Evolutionary conservation across 2,888 invertebrate species (phyloP), one percentile per base, ranked within the genome.

Genomic region (Nasonovia ribisnigri): DNA sequence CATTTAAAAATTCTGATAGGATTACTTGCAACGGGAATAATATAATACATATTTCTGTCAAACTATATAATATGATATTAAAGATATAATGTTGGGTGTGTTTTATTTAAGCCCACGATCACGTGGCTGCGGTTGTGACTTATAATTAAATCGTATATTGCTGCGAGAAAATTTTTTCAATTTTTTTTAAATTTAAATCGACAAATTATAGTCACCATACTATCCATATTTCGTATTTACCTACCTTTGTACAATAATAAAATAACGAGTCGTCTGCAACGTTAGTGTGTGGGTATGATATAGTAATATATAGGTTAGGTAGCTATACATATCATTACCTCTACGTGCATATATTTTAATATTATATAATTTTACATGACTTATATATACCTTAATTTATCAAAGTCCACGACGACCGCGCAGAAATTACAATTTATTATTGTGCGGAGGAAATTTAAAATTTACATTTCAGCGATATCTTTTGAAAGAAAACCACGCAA

Each of bases 391-490:
- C 84, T 51, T 46, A 48, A 20, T 84, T 84, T 91, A 54, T 91
- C 84, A 57, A 86, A 43, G 54, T 86, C 84, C n/a, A n/a, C 2
- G 16, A 24, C 6, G 67, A 77, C 26, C 48, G 26, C 20, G 26
- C 26, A 46, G 24, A 57, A 54, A 84, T 91, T 84, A 84, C 91
- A 46, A 91, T 57, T 86, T 84, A 57, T 91, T 57, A 91, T 91
- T 84, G 26, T 84, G n/a, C 0, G 29, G 54, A 54, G 43, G 57
- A 26, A 91, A 91, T 91, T 84, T 57, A 46, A 91, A 91, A 91
- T 57, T n/a, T 86, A 86, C 57, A 91, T 91, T 91, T 91, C 86
- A 46, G 57, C 57, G 6, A 57, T 86, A 57, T 43, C 84, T 54
- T 91, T 11, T 54, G 48, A 57, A 57, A 91, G 46, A 67, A 48